phyloP scores from a whole-genome alignment of 2,888 invertebrate species.

The Phyto melanocephala region DNA sequence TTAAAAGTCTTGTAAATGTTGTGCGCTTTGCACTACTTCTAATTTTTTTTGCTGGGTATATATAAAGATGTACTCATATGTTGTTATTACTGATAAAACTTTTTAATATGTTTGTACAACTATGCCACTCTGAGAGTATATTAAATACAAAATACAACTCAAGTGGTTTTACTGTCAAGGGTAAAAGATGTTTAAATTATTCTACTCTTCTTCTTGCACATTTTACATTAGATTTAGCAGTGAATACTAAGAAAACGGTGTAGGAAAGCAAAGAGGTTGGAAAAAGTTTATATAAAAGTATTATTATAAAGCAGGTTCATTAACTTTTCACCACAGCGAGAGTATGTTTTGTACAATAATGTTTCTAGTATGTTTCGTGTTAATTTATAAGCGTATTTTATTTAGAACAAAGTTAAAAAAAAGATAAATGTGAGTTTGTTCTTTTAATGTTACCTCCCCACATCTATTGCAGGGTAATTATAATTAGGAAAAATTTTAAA shows the following conservation, averaged over 20 bases:
- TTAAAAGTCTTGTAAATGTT: too few species aligned
- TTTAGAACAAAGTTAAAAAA: background rate
- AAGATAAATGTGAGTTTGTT: background rate
- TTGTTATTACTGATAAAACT: slow-evolving; percentile 11
- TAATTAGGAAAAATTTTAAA: background rate
- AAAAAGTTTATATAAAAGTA: background rate
- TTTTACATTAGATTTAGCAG: background rate
- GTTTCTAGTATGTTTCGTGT: background rate
- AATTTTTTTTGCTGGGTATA: too few species aligned
- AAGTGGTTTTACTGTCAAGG: slow-evolving; percentile 23
- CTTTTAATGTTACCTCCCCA: background rate
- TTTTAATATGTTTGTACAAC: slow-evolving; percentile 18
- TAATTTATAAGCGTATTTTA: background rate
- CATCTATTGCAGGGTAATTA: background rate
- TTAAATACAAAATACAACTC: slow-evolving; percentile 12
- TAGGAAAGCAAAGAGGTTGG: background rate
- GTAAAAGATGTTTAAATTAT: slow-evolving; percentile 26
- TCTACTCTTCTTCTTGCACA: background rate
- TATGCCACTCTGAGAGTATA: background rate
- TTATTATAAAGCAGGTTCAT: background rate
- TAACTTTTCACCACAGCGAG: background rate
- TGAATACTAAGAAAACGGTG: background rate
- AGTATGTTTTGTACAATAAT: background rate
- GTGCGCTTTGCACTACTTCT: too few species aligned
- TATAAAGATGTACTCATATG: background rate